Conservation (phyloP, 1,140 invertebrate genomes). For the Araneus ventricosus region DNA sequence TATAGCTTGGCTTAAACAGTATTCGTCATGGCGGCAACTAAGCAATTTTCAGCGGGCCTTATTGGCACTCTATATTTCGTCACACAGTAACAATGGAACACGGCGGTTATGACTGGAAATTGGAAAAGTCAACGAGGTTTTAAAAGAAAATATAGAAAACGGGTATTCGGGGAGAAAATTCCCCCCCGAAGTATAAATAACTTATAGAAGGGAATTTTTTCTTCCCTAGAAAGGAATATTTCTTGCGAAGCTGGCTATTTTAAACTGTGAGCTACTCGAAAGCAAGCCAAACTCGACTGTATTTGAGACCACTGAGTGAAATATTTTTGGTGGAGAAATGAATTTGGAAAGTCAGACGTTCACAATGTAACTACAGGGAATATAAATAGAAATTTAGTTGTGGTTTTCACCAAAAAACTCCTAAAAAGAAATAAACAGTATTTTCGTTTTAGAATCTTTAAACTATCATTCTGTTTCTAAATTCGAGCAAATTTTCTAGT, state of each 20-base stretch:
- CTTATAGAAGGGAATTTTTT: background rate
- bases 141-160: slow-evolving; percentile 40
- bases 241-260: slow-evolving; percentile 57
- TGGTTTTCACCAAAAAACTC: too few relatives aligned
- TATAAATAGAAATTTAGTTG: too few relatives aligned
- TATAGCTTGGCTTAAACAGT: slow-evolving; percentile 47
- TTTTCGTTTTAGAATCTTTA: too few relatives aligned
- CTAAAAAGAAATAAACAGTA: too few relatives aligned
- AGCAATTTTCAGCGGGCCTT: slow-evolving; percentile 47
- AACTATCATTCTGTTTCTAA: too few relatives aligned
- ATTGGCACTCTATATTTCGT: slow-evolving; percentile 65
- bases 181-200: slow-evolving; percentile 54
- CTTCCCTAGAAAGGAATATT: slow-evolving; percentile 42
- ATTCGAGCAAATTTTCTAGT: too few relatives aligned
- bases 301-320: background rate
- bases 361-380: too few relatives aligned
- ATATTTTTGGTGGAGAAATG: background rate
- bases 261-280: background rate
- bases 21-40: slow-evolving; percentile 50
- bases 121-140: slow-evolving; percentile 74
- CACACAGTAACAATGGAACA: slow-evolving; percentile 63
- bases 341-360: too few relatives aligned
- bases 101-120: slow-evolving; percentile 64
- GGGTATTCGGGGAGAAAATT: slow-evolving; percentile 28
- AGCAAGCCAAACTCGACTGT: background rate